A percentile compares a stretch with the other conserved stretches of the same genome.
Evolutionary conservation across 2,888 invertebrate genomes (phyloP).

Genomic region (Eurois occulta): DNA sequence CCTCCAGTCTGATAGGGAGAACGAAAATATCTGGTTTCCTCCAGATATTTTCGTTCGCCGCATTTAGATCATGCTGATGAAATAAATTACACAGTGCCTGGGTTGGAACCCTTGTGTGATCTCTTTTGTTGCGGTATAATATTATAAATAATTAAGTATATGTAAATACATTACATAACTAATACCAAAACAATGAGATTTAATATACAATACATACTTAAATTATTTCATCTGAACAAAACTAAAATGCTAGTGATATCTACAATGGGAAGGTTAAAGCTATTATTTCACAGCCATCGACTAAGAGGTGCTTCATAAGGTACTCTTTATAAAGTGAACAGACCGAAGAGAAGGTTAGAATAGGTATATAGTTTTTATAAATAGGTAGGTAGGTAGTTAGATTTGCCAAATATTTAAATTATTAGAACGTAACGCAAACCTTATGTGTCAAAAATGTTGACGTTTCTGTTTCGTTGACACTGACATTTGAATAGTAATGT

Average conservation of each 20-base stretch:
- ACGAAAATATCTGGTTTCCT: neutral
- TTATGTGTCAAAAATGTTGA: neutral
- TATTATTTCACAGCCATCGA: constrained; percentile 89
- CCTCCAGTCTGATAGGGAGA: neutral
- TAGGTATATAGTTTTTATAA: constrained; percentile 13
- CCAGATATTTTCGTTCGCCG: neutral
- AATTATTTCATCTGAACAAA: constrained; percentile 55
- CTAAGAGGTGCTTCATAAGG: constrained; percentile 81
- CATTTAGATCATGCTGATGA: neutral
- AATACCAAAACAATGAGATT: neutral
- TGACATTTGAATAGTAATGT: neutral
- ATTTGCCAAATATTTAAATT: neutral
- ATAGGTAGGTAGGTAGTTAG: too few relatives aligned
- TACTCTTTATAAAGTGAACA: constrained; percentile 66
- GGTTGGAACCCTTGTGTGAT: neutral
- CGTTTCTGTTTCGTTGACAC: too few relatives aligned
- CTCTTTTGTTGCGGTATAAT: neutral
- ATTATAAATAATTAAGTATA: neutral
- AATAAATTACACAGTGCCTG: neutral
- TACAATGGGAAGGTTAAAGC: constrained; percentile 88
- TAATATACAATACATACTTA: neutral
- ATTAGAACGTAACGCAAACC: neutral
- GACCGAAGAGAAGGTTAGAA: constrained; percentile 42
- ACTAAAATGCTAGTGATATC: constrained; percentile 71
- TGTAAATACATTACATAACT: neutral